Evolutionary conservation across 2,888 invertebrate genomes (phyloP), one percentile per base, ranked within the genome.

Genomic region (Pteria penguin): DNA sequence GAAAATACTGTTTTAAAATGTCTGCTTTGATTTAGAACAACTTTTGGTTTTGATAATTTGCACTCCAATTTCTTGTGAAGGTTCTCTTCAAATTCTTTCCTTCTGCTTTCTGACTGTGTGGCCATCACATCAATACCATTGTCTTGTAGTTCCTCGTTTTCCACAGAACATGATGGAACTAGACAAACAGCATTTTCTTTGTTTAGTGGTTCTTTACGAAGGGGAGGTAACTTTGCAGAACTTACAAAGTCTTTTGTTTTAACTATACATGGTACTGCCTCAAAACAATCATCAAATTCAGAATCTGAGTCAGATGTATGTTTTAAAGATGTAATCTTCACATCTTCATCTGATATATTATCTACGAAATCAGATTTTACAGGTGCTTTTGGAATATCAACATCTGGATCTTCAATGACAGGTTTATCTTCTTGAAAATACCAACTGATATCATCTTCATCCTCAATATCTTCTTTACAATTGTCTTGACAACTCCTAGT

Each of bases 241-340:
- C 11, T 45, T 45, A 8, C 45, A n/a, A n/a, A n/a, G 18, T 45
- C 45, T 45, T 14, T 45, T 14, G 18, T 18, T 18, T 45, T 45
- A 45, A 8, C 18, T 14, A 14, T 14, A 8, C 11, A 8, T 14
- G 45, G 45, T 14, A 45, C 18, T 45, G 11, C 45, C 45, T 67
- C 73, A 74, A 74, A 74, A 68, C 74, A 74, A 2, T 74, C 74
- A 55, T 74, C 68, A 74, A 74, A 74, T 18, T 74, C 74, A n/a
- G 67, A 61, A 62, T 74, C 74, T 31, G 45, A 14, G 14, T 33
- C 52, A 61, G 8, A 22, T 27, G 45, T 61, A 31, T 36, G 29
- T 29, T 61, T 60, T 3, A 45, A 29, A 11, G 11, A 61, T 8
- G 58, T 18, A 52, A 45, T 33, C 2, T 27, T 14, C 22, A 29